Percentiles rank a stretch among this genome's conserved stretches.
Evolutionary conservation across 2,797 vertebrate genomes (phyloP).

Genomic region (Ceyx erithaca): DNA sequence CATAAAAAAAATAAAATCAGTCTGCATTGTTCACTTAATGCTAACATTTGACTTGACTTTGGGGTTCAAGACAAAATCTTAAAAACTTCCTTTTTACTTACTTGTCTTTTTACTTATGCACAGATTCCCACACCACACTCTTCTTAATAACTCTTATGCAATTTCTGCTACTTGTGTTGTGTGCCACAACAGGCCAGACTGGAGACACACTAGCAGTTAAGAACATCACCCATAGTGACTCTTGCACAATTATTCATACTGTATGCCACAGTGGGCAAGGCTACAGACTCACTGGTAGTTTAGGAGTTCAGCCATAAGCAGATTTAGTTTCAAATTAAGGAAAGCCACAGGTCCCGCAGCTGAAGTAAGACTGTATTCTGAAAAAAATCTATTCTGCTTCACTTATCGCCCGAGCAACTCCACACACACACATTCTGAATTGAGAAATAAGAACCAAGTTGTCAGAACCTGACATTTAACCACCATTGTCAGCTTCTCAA

Average conservation of each 20-base stretch:
- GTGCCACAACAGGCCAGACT: not conserved
- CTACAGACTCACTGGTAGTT: not conserved
- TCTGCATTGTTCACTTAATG: not conserved
- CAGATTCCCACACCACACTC: not conserved
- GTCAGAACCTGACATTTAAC: slow-evolving; percentile 25
- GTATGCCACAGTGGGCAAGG: not conserved
- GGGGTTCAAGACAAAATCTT: not conserved
- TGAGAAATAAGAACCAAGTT: not conserved
- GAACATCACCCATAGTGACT: slow-evolving; percentile 2
- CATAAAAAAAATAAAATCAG: not conserved
- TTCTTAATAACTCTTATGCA: slow-evolving; percentile 11
- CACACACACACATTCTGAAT: not conserved
- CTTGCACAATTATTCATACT: slow-evolving; percentile 22
- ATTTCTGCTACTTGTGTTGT: not conserved
- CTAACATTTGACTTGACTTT: not conserved
- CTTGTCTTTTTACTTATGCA: not conserved
- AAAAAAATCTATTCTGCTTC: slow-evolving; percentile 33
- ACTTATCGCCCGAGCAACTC: not conserved
- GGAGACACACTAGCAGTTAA: slow-evolving; percentile 16
- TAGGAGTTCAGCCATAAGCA: slow-evolving; percentile 9
- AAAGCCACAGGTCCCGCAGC: slow-evolving; percentile 17
- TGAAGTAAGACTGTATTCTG: slow-evolving; percentile 23
- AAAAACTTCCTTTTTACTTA: not conserved
- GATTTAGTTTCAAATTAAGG: slow-evolving; percentile 40
- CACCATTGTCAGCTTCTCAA: not conserved